Conservation (phyloP, 2,888 invertebrate species). For the Anagyrus pseudococci region DNA sequence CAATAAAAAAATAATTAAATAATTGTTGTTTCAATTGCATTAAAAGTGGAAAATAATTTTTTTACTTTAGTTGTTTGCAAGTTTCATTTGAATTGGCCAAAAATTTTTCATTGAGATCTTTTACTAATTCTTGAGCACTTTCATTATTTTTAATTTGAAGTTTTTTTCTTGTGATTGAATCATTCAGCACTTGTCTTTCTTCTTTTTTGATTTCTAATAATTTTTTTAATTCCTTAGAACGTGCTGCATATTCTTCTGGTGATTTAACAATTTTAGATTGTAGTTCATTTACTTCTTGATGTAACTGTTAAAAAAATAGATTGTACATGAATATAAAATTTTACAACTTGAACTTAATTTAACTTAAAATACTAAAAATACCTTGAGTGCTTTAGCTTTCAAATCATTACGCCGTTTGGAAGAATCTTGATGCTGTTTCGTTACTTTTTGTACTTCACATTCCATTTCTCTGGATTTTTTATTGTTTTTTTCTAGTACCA, state of each 20-base stretch:
- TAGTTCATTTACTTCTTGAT: slow-evolving; percentile 38
- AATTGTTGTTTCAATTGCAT: no score
- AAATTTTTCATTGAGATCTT: slow-evolving; percentile 37
- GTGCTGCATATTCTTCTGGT: slow-evolving; percentile 42
- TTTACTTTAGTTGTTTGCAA: no score
- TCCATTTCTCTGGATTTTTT: slow-evolving; percentile 27
- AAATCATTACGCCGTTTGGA: slow-evolving; percentile 33
- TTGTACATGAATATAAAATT: not conserved
- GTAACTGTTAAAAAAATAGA: slow-evolving; percentile 26
- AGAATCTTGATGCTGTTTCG: slow-evolving; percentile 32
- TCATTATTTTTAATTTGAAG: slow-evolving; percentile 42
- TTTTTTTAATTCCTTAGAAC: slow-evolving; percentile 40
- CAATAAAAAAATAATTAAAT: no score
- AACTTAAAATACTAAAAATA: slow-evolving; percentile 18
- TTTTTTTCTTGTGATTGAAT: slow-evolving; percentile 41
- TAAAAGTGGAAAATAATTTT: no score
- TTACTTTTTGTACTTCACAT: slow-evolving; percentile 25
- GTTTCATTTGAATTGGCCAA: no score
- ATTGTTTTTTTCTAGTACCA: slow-evolving; percentile 29
- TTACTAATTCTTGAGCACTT: slow-evolving; percentile 39
- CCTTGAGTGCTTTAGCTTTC: slow-evolving; percentile 40
- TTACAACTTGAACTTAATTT: not conserved
- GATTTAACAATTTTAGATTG: slow-evolving; percentile 43
- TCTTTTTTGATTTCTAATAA: slow-evolving; percentile 38
- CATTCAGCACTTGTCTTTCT: slow-evolving; percentile 37